Evolutionary conservation across 1,140 invertebrate species (phyloP).

Genomic region (Leptonema lineaticorne): DNA sequence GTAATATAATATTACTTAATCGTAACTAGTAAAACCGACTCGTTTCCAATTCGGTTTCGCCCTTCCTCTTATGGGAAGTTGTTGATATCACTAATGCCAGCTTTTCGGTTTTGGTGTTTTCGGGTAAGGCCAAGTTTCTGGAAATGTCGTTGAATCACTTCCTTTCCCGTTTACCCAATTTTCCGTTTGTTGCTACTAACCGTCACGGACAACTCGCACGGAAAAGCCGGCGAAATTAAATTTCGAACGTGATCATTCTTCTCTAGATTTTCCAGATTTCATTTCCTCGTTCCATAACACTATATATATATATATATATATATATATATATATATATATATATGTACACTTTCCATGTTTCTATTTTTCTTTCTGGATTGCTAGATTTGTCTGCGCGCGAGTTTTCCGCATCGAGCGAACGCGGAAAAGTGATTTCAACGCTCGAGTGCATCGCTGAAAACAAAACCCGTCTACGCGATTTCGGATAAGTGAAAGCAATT

Average conservation of each 20-base stretch:
- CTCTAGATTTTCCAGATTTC: neutral
- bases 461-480: neutral
- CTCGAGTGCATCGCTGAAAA: neutral
- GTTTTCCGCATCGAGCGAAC: neutral
- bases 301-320: no score
- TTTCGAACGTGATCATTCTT: slow-evolving; percentile 11
- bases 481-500: neutral
- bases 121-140: neutral
- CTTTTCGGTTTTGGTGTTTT: no score
- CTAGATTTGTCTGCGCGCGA: no score
- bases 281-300: neutral
- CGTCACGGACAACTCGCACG: neutral
- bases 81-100: slow-evolving; percentile 22
- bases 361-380: no score
- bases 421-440: neutral
- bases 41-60: neutral
- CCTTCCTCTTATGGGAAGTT: no score
- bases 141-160: neutral
- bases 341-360: no score
- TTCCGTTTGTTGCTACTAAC: neutral
- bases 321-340: no score
- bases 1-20: no score
- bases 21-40: neutral
- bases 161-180: neutral
- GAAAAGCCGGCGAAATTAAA: slow-evolving; percentile 4